These are phyloP conservation scores for Oxycera nigricornis DNA, from an alignment of 2,888 invertebrate genomes.

Conservation along the genomic window DNA sequence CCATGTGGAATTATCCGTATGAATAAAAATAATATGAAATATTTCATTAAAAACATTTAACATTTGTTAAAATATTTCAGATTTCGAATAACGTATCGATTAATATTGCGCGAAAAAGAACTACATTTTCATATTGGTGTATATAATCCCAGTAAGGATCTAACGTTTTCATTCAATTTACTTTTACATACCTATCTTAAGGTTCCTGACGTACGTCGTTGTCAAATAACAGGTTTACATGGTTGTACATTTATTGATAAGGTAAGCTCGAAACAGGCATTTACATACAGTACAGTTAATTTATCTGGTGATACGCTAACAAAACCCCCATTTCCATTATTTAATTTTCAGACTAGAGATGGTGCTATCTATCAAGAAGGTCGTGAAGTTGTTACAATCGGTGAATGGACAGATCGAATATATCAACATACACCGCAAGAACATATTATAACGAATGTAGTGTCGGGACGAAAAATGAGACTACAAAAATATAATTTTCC, in stretches of 20 bases:
- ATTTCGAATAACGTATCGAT: constrained; percentile 90
- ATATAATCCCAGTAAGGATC: constrained; percentile 91
- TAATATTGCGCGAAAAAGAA: constrained; percentile 90
- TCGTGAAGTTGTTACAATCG: constrained; percentile 86
- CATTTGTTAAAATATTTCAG: constrained; percentile 60
- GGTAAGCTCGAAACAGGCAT: too few relatives aligned
- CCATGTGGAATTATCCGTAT: constrained; percentile 94
- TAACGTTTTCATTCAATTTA: constrained; percentile 90
- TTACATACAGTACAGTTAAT: too few relatives aligned
- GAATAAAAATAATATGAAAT: constrained; percentile 51
- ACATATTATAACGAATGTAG: constrained; percentile 91
- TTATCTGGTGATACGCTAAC: too few relatives aligned
- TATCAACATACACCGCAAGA: constrained; percentile 93
- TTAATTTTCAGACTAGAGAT: constrained; percentile 75
- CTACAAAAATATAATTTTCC: constrained; percentile 95
- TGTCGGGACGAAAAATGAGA: constrained; percentile 89
- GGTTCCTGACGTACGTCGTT: constrained; percentile 90
- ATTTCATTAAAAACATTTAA: constrained; percentile 24
- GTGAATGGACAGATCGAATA: constrained; percentile 92
- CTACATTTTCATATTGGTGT: constrained; percentile 92
- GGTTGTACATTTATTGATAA: constrained; percentile 90
- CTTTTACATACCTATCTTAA: constrained; percentile 95
- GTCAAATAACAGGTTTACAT: constrained; percentile 91
- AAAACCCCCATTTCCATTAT: too few relatives aligned
- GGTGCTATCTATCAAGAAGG: constrained; percentile 88